Evolutionary conservation across 92 coral and sea anemone genomes (phyloP), one percentile per base, ranked within the genome.

Genomic region (Porites evermanni): DNA sequence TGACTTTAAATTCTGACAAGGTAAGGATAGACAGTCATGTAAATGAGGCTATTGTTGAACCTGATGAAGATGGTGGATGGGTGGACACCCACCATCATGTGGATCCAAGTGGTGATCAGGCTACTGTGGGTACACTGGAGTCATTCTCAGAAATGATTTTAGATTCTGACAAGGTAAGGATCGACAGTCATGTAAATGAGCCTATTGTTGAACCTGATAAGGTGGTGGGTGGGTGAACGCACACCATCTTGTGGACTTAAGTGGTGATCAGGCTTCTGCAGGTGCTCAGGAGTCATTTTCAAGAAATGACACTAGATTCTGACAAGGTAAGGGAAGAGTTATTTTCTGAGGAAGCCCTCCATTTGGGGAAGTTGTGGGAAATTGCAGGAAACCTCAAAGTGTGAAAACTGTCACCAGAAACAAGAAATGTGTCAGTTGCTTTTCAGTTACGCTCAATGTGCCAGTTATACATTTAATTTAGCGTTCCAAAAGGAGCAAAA

Each of bases 21-120:
- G 3, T 29, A 29, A 29, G 32, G 32, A 29, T 29, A 29, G 4
- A 29, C 4, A 2, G 32, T 29, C 32, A 29, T 29, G 32, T 29
- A 66, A 95, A 97, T 84, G 99, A 97, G 84, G 98, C 98, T 47
- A 95, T 97, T 77, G 99, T 97, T 24, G 99, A 97, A 78, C 98
- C 95, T 18, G 98, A 94, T 87, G 99, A 97, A 85, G 99, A 97
- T 78, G 99, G 99, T 26, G 99, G 99, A 1, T 97, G 99, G 99
- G 99, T 97, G 32, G 19, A 96, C 32, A 97, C 99, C 16, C 99
- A 97, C 56, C 98, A 97, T 53, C 93, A 89, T 79, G 98, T 95
- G 9, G 95, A 94, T 64, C 88, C 97, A 26, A 93, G 95, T 74
- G 98, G 95, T 74, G 92, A 89, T 64, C 92, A 93, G 83, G 80